These are phyloP conservation scores for Pelobates fuscus DNA, from an alignment of 2,113 vertebrate species.

Conservation along the genomic window DNA sequence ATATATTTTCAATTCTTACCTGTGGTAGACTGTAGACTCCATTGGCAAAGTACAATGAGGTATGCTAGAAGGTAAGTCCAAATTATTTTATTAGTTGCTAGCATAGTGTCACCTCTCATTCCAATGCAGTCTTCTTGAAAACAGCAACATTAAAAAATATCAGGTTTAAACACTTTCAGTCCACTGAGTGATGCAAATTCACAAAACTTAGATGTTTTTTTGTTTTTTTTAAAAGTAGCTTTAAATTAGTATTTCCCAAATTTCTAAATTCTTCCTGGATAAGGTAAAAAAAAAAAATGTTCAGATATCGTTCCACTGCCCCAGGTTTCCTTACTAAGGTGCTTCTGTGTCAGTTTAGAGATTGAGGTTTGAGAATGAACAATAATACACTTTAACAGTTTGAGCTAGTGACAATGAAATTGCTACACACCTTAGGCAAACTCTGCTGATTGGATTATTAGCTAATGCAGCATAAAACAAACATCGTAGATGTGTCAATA, in stretches of 20 bases:
- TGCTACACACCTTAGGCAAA: slow-evolving; percentile 41
- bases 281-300: not conserved
- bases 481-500: slow-evolving; percentile 5
- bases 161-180: no score
- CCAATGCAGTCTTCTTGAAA: slow-evolving; percentile 12
- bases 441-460: slow-evolving; percentile 25
- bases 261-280: not conserved
- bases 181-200: not conserved
- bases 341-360: not conserved
- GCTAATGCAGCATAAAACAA: slow-evolving; percentile 33
- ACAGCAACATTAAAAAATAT: slow-evolving; percentile 26
- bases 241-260: not conserved
- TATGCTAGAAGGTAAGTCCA: not conserved
- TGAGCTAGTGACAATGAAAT: slow-evolving; percentile 12
- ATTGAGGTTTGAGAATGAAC: slow-evolving; percentile 11
- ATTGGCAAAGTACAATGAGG: not conserved
- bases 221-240: not conserved
- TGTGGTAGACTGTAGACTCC: not conserved
- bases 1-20: slow-evolving; percentile 8
- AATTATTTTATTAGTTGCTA: not conserved
- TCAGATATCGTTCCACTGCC: not conserved
- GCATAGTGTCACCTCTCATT: slow-evolving; percentile 37
- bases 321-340: not conserved
- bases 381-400: slow-evolving; percentile 11
- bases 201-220: not conserved